Evolutionary conservation across 2,797 vertebrate genomes (phyloP).

Genomic region (Anas georgica): DNA sequence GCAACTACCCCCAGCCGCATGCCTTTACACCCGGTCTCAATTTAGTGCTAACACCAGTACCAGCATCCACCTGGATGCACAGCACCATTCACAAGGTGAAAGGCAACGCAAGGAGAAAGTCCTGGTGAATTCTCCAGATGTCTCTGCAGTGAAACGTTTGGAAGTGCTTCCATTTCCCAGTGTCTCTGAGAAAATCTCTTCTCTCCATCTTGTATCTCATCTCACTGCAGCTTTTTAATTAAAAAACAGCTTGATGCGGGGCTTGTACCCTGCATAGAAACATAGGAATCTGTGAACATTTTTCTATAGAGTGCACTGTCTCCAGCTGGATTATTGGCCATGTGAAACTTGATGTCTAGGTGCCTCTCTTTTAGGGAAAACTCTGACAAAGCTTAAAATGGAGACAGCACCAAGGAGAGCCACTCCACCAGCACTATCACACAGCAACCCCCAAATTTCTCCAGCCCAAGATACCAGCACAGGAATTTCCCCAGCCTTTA

Average conservation of each 20-base stretch:
- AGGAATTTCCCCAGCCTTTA: background rate
- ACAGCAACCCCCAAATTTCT: background rate
- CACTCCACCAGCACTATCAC: background rate
- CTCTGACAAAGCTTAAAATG: background rate
- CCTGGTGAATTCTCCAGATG: background rate
- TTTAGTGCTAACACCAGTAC: background rate
- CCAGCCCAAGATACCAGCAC: background rate
- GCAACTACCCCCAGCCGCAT: fast-evolving
- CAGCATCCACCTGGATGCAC: background rate
- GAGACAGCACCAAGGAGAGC: background rate
- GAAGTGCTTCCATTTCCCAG: background rate
- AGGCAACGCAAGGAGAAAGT: background rate
- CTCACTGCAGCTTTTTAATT: background rate
- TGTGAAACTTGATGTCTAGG: background rate
- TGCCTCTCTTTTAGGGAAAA: background rate
- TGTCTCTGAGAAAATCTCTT: background rate
- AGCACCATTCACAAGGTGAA: fast-evolving
- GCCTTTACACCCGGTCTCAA: fast-evolving
- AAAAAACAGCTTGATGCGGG: fast-evolving
- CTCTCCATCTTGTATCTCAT: background rate
- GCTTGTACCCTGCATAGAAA: background rate
- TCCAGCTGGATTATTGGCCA: background rate
- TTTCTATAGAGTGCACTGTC: background rate
- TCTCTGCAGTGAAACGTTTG: background rate
- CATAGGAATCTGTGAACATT: too few species aligned